Conservation (phyloP, 1,140 invertebrate genomes). For the Monochamus saltuarius region DNA sequence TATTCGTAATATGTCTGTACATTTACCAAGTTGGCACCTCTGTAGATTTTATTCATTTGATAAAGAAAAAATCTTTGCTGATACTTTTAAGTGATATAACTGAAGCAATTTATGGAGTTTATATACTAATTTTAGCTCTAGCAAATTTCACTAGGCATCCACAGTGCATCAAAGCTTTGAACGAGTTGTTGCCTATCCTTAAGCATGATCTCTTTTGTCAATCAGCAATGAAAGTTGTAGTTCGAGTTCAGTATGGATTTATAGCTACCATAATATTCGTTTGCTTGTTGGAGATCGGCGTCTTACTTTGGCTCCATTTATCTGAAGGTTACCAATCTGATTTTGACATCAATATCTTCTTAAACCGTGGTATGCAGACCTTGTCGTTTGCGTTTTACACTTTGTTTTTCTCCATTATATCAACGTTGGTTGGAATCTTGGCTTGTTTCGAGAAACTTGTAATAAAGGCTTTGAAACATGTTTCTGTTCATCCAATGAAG, state of each 20-base stretch:
- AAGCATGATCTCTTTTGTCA: slow-evolving; percentile 37
- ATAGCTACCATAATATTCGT: slow-evolving; percentile 14
- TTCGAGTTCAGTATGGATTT: slow-evolving; percentile 28
- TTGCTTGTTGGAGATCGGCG: slow-evolving; percentile 5
- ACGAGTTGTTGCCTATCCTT: slow-evolving; percentile 27
- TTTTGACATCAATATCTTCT: slow-evolving; percentile 29
- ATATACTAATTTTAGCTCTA: slow-evolving; percentile 26
- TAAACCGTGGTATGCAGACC: slow-evolving; percentile 33
- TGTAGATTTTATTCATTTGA: slow-evolving; percentile 32
- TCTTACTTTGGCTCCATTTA: slow-evolving; percentile 31
- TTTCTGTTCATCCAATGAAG: slow-evolving; percentile 38
- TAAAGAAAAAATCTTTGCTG: slow-evolving; percentile 33
- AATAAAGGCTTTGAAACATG: slow-evolving; percentile 34
- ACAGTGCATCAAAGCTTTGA: slow-evolving; percentile 34
- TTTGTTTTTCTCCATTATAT: slow-evolving; percentile 30
- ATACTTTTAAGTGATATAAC: slow-evolving; percentile 37
- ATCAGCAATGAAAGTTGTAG: slow-evolving; percentile 25
- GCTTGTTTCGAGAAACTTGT: slow-evolving; percentile 43
- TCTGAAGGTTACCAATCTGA: slow-evolving; percentile 30
- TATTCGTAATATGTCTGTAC: slow-evolving; percentile 18
- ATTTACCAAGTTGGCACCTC: slow-evolving; percentile 21
- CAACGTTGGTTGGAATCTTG: slow-evolving; percentile 34
- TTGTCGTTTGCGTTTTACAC: slow-evolving; percentile 36
- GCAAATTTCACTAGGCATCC: slow-evolving; percentile 29
- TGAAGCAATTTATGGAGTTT: slow-evolving; percentile 36